A percentile compares a stretch with the other conserved stretches of the same genome.
These are phyloP conservation scores for Miopithecus talapoin DNA, from an alignment of 2,797 vertebrate species.

Conservation along the genomic window DNA sequence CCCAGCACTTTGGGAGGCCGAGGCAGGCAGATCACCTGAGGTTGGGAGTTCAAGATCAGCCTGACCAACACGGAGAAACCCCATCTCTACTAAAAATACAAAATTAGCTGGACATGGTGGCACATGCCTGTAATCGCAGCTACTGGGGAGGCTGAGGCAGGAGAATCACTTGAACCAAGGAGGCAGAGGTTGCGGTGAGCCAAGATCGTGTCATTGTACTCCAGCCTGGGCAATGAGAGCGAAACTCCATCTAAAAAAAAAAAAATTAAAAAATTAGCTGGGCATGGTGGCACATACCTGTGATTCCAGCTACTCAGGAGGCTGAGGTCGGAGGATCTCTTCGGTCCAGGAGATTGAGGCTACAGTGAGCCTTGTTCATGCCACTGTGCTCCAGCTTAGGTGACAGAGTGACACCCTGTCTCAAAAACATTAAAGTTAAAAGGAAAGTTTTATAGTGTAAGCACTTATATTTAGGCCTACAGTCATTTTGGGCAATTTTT, in stretches of 20 bases:
- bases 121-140: no score
- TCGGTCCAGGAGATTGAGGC: not conserved
- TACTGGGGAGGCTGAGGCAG: no score
- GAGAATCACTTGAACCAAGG: not conserved
- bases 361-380: not conserved
- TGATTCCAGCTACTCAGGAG: not conserved
- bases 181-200: not conserved
- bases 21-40: not conserved
- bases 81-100: not conserved
- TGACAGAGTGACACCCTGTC: not conserved
- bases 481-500: not conserved
- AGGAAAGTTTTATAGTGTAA: not conserved
- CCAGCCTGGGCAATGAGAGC: not conserved
- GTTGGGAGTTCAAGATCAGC: not conserved
- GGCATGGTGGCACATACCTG: not conserved
- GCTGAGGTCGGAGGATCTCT: not conserved
- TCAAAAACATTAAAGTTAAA: not conserved
- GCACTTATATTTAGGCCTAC: rapidly evolving
- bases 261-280: not conserved
- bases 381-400: not conserved
- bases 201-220: not conserved
- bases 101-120: not conserved
- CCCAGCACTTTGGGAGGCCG: not conserved
- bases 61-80: not conserved
- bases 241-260: not conserved